Conservation (phyloP, 1,140 invertebrate species). For the Linepithema humile region DNA sequence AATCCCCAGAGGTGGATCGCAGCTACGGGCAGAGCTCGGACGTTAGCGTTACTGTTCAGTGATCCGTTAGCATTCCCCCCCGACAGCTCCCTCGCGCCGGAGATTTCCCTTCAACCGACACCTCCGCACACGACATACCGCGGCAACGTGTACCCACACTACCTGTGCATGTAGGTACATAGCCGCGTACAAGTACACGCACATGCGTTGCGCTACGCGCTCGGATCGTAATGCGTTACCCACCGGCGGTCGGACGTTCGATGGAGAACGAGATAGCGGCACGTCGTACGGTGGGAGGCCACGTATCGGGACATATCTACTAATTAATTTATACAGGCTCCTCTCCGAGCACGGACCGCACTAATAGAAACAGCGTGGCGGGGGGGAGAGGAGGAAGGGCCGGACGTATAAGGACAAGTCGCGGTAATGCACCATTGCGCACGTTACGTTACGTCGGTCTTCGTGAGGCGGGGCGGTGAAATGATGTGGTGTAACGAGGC, state of each 20-base stretch:
- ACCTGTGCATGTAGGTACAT: neutral
- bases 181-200: neutral
- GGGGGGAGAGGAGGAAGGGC: neutral
- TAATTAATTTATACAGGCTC: slow-evolving; percentile 75
- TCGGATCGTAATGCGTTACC: slow-evolving; percentile 69
- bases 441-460: neutral
- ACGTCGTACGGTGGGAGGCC: slow-evolving; percentile 73
- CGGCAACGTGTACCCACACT: slow-evolving; percentile 13
- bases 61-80: slow-evolving; percentile 62
- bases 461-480: neutral
- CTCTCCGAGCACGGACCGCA: slow-evolving; percentile 60
- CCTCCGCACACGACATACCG: slow-evolving; percentile 62
- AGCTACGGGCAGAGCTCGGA: slow-evolving; percentile 3
- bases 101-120: slow-evolving; percentile 62
- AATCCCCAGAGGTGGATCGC: slow-evolving; percentile 35
- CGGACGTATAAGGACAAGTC: slow-evolving; percentile 14
- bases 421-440: slow-evolving; percentile 8
- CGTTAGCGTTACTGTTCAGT: slow-evolving; percentile 43
- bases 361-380: slow-evolving; percentile 66
- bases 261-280: slow-evolving; percentile 72
- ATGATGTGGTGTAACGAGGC: slow-evolving; percentile 10
- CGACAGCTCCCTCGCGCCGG: slow-evolving; percentile 33
- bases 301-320: slow-evolving; percentile 73
- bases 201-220: slow-evolving; percentile 30
- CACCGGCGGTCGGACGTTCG: slow-evolving; percentile 69